These are phyloP conservation scores for Sarcophilus harrisii DNA, from an alignment of 2,797 vertebrate species.

Conservation along the genomic window DNA sequence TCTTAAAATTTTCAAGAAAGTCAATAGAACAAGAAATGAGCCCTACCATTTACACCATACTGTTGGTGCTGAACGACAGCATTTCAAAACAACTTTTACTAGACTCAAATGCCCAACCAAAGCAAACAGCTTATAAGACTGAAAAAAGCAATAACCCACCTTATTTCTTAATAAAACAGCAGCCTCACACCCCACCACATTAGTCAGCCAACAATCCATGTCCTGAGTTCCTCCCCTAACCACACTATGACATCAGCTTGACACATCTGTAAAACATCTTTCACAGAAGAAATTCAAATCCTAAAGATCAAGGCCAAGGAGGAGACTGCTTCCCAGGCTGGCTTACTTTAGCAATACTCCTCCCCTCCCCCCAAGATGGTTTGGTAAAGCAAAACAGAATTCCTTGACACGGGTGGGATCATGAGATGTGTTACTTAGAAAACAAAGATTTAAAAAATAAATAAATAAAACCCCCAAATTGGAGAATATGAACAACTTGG, in stretches of 20 bases:
- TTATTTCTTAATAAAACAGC: slow-evolving; percentile 29
- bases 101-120: not conserved
- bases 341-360: slow-evolving; percentile 64
- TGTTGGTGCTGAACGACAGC: not conserved
- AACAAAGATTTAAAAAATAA: slow-evolving; percentile 40
- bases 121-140: not conserved
- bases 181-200: not conserved
- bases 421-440: slow-evolving; percentile 33
- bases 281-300: slow-evolving; percentile 71
- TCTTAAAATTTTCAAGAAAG: not conserved
- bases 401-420: not conserved
- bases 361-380: slow-evolving; percentile 72
- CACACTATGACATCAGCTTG: slow-evolving; percentile 74
- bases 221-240: slow-evolving; percentile 47
- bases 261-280: slow-evolving; percentile 83
- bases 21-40: slow-evolving; percentile 8
- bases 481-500: not conserved
- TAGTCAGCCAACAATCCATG: not conserved
- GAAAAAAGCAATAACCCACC: slow-evolving; percentile 34
- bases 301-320: slow-evolving; percentile 80
- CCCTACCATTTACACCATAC: not conserved
- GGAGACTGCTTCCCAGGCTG: slow-evolving; percentile 64
- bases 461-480: not conserved
- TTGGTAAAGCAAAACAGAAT: not conserved
- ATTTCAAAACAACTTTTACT: not conserved